Conservation (phyloP, 2,888 invertebrate species). For the Patella ulyssiponensis region DNA sequence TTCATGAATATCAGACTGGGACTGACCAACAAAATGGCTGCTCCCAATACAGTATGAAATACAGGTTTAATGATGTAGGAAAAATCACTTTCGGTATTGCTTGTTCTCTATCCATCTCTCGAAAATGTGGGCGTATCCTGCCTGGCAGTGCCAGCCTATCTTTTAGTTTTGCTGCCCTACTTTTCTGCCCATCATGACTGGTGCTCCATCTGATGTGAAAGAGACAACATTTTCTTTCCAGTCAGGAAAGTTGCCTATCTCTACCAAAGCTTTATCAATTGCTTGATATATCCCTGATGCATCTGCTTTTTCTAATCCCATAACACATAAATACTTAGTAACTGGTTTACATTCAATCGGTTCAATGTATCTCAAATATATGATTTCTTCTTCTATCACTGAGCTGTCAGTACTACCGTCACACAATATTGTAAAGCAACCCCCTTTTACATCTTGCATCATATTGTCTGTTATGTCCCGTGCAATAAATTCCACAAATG, state of each 20-base stretch:
- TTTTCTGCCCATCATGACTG: constrained; percentile 7
- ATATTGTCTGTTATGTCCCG: neutral
- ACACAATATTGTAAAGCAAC: constrained; percentile 11
- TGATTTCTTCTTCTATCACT: constrained; percentile 10
- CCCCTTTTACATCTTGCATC: constrained; percentile 3
- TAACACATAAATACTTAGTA: constrained; percentile 3
- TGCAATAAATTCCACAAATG: constrained; percentile 7
- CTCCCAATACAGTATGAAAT: too few relatives aligned
- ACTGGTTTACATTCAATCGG: constrained; percentile 8
- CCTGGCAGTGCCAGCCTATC: too few relatives aligned
- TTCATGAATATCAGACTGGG: too few relatives aligned
- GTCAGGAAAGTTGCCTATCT: constrained; percentile 9
- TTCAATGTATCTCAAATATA: constrained; percentile 11
- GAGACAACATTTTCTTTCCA: neutral
- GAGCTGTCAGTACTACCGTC: constrained; percentile 8
- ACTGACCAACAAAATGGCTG: too few relatives aligned
- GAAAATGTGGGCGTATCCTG: too few relatives aligned
- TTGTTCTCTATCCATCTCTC: too few relatives aligned
- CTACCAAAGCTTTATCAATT: constrained; percentile 9
- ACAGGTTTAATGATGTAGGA: too few relatives aligned
- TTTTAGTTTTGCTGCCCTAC: constrained; percentile 6
- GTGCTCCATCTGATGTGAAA: constrained; percentile 14
- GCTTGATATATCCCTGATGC: constrained; percentile 1
- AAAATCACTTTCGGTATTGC: too few relatives aligned
- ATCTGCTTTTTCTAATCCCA: constrained; percentile 13